phyloP scores from a whole-genome alignment of 2,113 vertebrate species.

The Hypomesus transpacificus region DNA sequence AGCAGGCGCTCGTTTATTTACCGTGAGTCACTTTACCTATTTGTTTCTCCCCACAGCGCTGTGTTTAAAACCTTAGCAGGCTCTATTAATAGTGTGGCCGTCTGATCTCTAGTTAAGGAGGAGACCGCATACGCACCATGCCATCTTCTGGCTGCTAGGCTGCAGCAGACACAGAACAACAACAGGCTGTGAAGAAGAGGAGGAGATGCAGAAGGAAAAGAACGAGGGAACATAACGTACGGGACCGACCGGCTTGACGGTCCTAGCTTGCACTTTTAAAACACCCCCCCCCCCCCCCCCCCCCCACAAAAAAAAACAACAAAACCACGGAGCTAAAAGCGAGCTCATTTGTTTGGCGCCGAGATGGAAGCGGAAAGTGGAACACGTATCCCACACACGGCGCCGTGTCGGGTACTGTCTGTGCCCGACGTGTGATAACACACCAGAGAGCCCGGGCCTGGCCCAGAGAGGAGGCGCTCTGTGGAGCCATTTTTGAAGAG shows the following conservation, averaged over 20 bases:
- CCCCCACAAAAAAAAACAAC: too few relatives aligned
- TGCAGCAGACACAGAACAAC: conserved; percentile 53
- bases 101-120: conserved; percentile 57
- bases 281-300: too few relatives aligned
- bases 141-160: conserved; percentile 81
- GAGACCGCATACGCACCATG: conserved; percentile 78
- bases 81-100: conserved; percentile 70
- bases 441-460: background rate
- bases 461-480: background rate
- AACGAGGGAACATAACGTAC: background rate
- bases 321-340: background rate
- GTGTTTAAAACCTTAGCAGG: conserved; percentile 55
- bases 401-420: background rate
- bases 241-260: background rate
- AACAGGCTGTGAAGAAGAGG: conserved; percentile 1
- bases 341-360: background rate
- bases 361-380: background rate
- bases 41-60: conserved; percentile 3
- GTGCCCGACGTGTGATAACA: background rate
- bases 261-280: background rate
- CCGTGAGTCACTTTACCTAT: conserved; percentile 37
- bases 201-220: background rate
- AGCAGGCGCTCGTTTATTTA: conserved; percentile 55
- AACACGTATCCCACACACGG: background rate
- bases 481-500: conserved; percentile 23